These are phyloP conservation scores for Tetragonisca angustula DNA, from an alignment of 2,888 invertebrate species.

Conservation along the genomic window DNA sequence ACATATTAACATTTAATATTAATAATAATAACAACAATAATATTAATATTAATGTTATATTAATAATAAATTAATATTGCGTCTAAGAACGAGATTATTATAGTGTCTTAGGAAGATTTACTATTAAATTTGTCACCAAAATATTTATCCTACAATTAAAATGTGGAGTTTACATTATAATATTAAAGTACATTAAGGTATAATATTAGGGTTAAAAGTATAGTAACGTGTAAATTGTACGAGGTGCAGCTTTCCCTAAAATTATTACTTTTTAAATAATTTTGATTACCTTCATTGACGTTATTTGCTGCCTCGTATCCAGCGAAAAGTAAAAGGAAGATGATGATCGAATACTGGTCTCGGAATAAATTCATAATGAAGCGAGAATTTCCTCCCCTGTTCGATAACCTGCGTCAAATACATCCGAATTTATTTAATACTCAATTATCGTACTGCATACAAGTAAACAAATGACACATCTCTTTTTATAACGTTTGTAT, in stretches of 20 bases:
- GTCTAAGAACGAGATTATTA: no score
- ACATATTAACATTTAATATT: no score
- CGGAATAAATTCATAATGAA: constrained; percentile 27
- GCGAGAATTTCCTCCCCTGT: background rate
- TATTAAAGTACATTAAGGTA: no score
- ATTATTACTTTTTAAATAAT: background rate
- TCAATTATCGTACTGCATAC: no score
- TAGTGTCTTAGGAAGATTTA: no score
- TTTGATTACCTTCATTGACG: constrained; percentile 27
- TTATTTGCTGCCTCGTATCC: background rate
- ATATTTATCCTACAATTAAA: no score
- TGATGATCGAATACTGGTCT: background rate
- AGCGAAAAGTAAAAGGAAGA: constrained; percentile 6
- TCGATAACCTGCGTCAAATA: background rate
- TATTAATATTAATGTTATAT: no score
- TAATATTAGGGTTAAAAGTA: no score
- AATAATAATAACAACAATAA: no score
- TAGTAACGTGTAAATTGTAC: background rate
- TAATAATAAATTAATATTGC: no score
- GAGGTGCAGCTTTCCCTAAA: background rate
- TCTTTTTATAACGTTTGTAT: background rate
- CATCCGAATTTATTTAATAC: background rate
- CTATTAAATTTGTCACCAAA: no score
- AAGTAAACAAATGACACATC: background rate
- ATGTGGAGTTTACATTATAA: no score